Evolutionary conservation across 1,140 invertebrate species (phyloP), one percentile per base, ranked within the genome.

Genomic region (Harpegnathos saltator): DNA sequence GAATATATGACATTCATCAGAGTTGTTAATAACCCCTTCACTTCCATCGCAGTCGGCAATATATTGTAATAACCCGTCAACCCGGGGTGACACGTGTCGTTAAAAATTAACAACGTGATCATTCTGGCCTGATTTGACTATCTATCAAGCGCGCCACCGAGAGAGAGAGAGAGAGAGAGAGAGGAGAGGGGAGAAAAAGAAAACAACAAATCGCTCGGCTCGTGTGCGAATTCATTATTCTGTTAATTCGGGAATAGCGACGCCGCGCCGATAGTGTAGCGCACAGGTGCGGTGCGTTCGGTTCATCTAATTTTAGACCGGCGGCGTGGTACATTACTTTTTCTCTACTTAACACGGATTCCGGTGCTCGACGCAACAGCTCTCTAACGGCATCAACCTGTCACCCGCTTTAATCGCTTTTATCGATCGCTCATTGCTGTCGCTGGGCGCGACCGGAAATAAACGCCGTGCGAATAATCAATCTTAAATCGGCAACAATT

Each of bases 101-200:
- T 80, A 69, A 80, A 80, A 80, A 80, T 80, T 80, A 69, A 80
- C 75, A 58, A 69, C 75, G 75, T 58, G 63, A 56, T n/a, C 75
- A 80, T 65, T 80, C 65, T 80, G 26, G 52, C 54, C 22, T 69
- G n/a, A 58, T 80, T 69, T 80, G 65, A 44, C 38, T 44, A 80
- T 80, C 75, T 80, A 80, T 80, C 75, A n/a, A n/a, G 65, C 52
- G 3, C 24, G 52, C 24, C 33, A 33, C 56, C 26, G 68, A 78
- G n/a, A n/a, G n/a, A n/a, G n/a, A n/a, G n/a, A n/a, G n/a, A n/a
- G n/a, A n/a, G n/a, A n/a, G n/a, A n/a, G n/a, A n/a, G n/a, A n/a
- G n/a, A n/a, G n/a, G n/a, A n/a, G n/a, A n/a, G n/a, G n/a, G n/a
- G n/a, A n/a, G n/a, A 80, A 58, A 3, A 44, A 44, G 38, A 44